Evolutionary conservation across 2,888 invertebrate species (phyloP).

Genomic region (Pristionchus exspectatus): DNA sequence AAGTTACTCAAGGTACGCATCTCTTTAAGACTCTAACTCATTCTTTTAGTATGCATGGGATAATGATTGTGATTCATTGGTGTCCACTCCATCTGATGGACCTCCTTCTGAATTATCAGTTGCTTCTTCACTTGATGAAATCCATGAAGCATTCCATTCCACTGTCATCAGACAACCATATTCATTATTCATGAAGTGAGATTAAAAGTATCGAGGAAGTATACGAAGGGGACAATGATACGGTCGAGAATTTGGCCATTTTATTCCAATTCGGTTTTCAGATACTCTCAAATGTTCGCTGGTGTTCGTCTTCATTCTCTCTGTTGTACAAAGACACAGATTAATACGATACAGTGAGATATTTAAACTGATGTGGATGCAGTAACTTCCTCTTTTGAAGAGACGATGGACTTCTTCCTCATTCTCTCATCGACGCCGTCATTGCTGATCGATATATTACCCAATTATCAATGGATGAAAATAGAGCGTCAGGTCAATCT

Average conservation of each 20-base stretch:
- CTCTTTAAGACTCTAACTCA: neutral
- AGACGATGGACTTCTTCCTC: slow-evolving; percentile 41
- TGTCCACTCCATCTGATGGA: neutral
- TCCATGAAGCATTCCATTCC: neutral
- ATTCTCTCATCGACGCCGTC: slow-evolving; percentile 37
- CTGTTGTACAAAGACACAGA: neutral
- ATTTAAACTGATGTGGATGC: neutral
- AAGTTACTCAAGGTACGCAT: neutral
- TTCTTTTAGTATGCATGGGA: slow-evolving; percentile 27
- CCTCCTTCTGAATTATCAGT: neutral
- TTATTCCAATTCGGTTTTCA: no score
- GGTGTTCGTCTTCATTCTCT: slow-evolving; percentile 60
- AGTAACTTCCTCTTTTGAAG: neutral
- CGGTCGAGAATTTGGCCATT: no score
- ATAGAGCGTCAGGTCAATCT: neutral
- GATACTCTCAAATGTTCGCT: slow-evolving; percentile 59
- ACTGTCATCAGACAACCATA: neutral
- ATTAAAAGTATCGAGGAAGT: neutral
- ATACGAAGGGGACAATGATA: neutral
- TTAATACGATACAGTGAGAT: slow-evolving; percentile 38
- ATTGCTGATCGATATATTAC: slow-evolving; percentile 35
- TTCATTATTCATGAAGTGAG: slow-evolving; percentile 41
- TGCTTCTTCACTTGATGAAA: neutral
- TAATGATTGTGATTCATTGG: neutral
- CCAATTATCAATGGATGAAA: slow-evolving; percentile 5